Evolutionary conservation across 1,140 invertebrate species (phyloP), one percentile per base, ranked within the genome.

Genomic region (Neomicropteryx cornuta): DNA sequence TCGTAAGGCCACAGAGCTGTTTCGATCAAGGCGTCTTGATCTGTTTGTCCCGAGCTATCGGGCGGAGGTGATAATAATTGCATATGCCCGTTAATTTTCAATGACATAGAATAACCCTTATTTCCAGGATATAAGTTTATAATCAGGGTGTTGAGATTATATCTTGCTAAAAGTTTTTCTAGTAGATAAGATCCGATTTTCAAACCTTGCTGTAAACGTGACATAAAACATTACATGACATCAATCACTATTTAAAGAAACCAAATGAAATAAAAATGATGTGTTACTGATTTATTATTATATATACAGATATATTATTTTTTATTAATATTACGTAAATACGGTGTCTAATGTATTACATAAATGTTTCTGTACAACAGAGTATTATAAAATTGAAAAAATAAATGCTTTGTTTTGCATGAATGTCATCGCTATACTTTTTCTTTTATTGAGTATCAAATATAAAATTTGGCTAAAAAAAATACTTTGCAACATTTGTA

Each of bases 81-180:
- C 41, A 54, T 72, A 60, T 55, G 76, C 56, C 58, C 78, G 77
- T 68, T 67, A 13, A 67, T 54, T 61, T 63, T 67, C 49, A 89
- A 65, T 57, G 81, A 82, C 56, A 94, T 66, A 46, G 87, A 87
- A 66, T 91, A 93, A 50, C 89, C 89, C 66, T 91, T 89, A 65
- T 90, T 88, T 27, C 81, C 85, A 41, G 87, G 81, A 71, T 92
- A 91, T 46, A 95, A 69, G 69, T 90, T 94, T 42, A 94, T 72
- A 48, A 93, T 83, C 52, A 95, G 69, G 46, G 85, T 90, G 58
- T 91, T 89, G 34, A 93, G 71, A 56, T 79, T 78, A 56, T 93
- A 88, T 53, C 77, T 73, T 55, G 79, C 75, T 48, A 93, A 79
- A 49, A 94, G 67, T 58, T 87, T 83, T 51, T 87, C 83, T 58